A percentile compares a stretch with the other conserved stretches of the same genome.
Evolutionary conservation across 2,888 invertebrate species (phyloP).

Genomic region (Hirtodrosophila cameraria): DNA sequence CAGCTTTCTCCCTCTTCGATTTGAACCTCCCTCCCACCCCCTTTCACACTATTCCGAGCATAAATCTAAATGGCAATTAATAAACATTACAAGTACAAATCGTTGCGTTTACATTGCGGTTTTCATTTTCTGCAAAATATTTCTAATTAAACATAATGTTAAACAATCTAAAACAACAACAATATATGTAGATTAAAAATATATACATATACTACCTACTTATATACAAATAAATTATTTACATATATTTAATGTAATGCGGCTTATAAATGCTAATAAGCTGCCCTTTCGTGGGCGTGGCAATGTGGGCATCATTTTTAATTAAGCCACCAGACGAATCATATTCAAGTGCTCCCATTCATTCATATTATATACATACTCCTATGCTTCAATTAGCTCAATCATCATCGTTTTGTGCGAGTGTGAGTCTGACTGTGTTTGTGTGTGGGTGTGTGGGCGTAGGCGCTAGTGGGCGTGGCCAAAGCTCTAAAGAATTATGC

Average conservation of each 20-base stretch:
- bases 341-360: slow-evolving; percentile 15
- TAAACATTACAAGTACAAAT: slow-evolving; percentile 59
- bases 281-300: slow-evolving; percentile 21
- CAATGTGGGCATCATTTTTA: slow-evolving; percentile 33
- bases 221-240: too few species aligned
- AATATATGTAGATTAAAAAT: not conserved
- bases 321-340: slow-evolving; percentile 63
- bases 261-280: slow-evolving; percentile 41
- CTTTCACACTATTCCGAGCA: not conserved
- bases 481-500: slow-evolving; percentile 25
- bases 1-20: slow-evolving; percentile 1
- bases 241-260: slow-evolving; percentile 8
- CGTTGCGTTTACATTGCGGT: slow-evolving; percentile 60
- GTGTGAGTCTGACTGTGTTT: not conserved
- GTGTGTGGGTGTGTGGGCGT: slow-evolving; percentile 40
- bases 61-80: slow-evolving; percentile 48
- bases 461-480: slow-evolving; percentile 46
- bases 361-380: slow-evolving; percentile 10
- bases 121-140: slow-evolving; percentile 35
- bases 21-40: not conserved
- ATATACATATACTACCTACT: too few species aligned
- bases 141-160: slow-evolving; percentile 59
- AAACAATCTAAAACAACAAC: slow-evolving; percentile 33
- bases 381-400: slow-evolving; percentile 51
- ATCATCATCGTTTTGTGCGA: slow-evolving; percentile 15